phyloP scores from a whole-genome alignment of 2,888 invertebrate species.

The Thera britannica region DNA sequence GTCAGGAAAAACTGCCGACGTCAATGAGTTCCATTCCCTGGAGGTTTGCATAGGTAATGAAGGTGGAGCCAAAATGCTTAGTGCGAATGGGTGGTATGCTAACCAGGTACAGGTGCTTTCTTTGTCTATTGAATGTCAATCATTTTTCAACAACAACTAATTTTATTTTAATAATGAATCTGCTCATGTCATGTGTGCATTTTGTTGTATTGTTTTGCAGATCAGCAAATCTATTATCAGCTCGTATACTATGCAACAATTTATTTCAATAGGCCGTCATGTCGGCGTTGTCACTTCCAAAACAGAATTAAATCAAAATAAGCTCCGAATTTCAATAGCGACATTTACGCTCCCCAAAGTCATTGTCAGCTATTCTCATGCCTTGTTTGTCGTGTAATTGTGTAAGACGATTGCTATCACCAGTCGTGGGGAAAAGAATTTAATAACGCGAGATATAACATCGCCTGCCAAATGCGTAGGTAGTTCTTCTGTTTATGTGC shows the following conservation, averaged over 20 bases:
- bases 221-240: no score
- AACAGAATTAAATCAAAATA: constrained; percentile 68
- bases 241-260: neutral
- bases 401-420: constrained; percentile 79
- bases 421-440: constrained; percentile 75
- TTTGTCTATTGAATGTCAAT: no score
- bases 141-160: no score
- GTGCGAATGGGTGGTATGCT: no score
- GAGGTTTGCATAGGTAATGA: no score
- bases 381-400: constrained; percentile 78
- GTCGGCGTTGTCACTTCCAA: constrained; percentile 37
- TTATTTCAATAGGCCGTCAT: constrained; percentile 8
- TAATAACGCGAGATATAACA: constrained; percentile 75
- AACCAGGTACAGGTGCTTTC: no score
- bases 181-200: no score
- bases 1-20: no score
- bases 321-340: constrained; percentile 70
- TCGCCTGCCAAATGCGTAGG: constrained; percentile 52
- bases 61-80: no score
- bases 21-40: no score
- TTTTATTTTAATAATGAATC: no score
- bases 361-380: constrained; percentile 76
- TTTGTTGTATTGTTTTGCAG: no score
- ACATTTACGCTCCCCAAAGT: constrained; percentile 64
- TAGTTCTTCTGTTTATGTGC: constrained; percentile 28